A percentile compares a stretch with the other conserved stretches of the same genome.
These are phyloP conservation scores for Aphodius sticticus DNA, from an alignment of 2,888 invertebrate genomes.

Conservation along the genomic window DNA sequence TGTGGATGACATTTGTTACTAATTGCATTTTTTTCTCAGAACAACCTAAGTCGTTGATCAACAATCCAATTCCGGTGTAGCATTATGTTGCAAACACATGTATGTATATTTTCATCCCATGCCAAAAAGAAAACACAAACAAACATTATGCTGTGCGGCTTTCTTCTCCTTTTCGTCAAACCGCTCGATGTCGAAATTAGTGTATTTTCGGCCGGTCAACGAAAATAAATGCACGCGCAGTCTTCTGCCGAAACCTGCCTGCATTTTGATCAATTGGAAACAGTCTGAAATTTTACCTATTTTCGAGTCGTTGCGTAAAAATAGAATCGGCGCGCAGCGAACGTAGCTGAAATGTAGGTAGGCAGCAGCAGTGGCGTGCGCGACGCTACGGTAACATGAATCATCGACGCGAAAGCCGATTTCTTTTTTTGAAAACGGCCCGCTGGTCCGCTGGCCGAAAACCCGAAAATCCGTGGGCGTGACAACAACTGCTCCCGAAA, in stretches of 20 bases:
- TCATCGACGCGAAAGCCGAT: background rate
- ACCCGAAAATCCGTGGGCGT: background rate
- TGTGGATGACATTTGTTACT: too few relatives aligned
- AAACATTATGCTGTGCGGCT: background rate
- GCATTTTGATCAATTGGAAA: slow-evolving; percentile 4
- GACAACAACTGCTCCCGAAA: background rate
- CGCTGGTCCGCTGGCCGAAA: background rate
- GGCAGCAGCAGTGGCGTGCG: background rate
- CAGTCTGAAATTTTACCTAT: background rate
- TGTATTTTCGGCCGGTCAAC: background rate
- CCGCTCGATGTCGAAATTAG: background rate
- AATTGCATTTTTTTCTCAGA: too few relatives aligned
- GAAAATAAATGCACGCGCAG: background rate
- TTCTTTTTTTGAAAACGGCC: slow-evolving; percentile 4
- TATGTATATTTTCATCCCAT: background rate
- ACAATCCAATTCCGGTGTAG: too few relatives aligned
- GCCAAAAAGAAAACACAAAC: background rate
- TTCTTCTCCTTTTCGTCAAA: background rate
- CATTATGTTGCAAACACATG: too few relatives aligned
- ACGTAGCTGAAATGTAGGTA: background rate
- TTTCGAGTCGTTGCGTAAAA: background rate
- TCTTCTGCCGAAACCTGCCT: background rate
- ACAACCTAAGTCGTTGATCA: too few relatives aligned
- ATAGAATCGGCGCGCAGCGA: background rate
- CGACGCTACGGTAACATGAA: background rate